phyloP scores from a whole-genome alignment of 2,888 invertebrate genomes.

The Cantharis flavilabris region DNA sequence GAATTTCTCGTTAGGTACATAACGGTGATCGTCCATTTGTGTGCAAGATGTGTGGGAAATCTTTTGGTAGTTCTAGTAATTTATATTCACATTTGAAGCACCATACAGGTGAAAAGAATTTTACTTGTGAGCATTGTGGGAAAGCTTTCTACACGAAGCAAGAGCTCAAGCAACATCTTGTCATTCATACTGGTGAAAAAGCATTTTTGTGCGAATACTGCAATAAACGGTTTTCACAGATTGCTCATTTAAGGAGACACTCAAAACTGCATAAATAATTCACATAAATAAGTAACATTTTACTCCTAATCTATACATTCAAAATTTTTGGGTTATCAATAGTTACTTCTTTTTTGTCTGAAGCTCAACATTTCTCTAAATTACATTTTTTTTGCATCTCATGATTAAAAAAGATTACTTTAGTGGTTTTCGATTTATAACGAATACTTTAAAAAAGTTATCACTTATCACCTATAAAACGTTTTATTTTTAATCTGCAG shows the following conservation, averaged over 20 bases:
- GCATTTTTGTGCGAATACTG: constrained; percentile 43
- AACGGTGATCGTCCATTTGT: constrained; percentile 46
- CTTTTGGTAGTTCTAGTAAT: constrained; percentile 45
- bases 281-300: background rate
- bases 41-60: constrained; percentile 44
- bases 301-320: background rate
- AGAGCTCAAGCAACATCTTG: constrained; percentile 44
- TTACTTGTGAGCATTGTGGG: constrained; percentile 45
- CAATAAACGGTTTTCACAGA: constrained; percentile 44
- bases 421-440: background rate
- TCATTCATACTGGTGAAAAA: constrained; percentile 45
- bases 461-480: no score
- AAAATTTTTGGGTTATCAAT: no score
- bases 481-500: no score
- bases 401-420: background rate
- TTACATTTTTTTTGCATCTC: no score
- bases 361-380: background rate
- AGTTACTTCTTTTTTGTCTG: background rate
- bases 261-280: constrained; percentile 40
- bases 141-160: constrained; percentile 46
- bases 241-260: constrained; percentile 43
- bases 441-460: no score
- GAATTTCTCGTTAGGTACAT: constrained; percentile 39
- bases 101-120: constrained; percentile 46
- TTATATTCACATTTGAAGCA: constrained; percentile 44